Conservation (phyloP, 2,797 vertebrate species). For the Acrocephalus scirpaceus region DNA sequence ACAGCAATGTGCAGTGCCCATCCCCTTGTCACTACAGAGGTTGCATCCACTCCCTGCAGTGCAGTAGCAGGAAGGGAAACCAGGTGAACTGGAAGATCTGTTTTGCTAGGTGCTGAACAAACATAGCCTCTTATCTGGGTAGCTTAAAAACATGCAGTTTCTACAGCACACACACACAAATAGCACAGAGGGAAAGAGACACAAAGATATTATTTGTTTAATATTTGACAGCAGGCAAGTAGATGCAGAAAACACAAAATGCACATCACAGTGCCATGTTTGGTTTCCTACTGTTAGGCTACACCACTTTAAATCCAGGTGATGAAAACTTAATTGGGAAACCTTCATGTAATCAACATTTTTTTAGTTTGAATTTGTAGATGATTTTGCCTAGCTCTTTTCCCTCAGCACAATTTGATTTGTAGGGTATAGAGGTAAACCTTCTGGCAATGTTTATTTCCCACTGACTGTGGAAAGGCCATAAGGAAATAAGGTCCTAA, state of each 20-base stretch:
- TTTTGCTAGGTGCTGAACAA: constrained; percentile 13
- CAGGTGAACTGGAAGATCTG: constrained; percentile 14
- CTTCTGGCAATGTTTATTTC: neutral
- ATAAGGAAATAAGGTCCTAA: neutral
- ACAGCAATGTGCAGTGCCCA: neutral
- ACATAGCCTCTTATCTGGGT: neutral
- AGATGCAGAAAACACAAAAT: neutral
- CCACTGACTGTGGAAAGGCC: neutral
- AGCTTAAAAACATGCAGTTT: constrained; percentile 3
- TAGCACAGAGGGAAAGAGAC: neutral
- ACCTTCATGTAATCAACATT: neutral
- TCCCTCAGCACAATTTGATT: neutral
- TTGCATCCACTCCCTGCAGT: neutral
- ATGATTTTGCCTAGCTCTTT: neutral
- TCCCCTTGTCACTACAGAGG: neutral
- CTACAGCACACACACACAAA: neutral
- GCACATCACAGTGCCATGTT: neutral
- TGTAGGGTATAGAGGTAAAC: neutral
- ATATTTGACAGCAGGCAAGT: neutral
- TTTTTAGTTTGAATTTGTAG: neutral
- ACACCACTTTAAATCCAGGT: neutral
- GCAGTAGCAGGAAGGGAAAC: neutral
- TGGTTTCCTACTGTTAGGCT: neutral
- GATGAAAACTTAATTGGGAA: neutral
- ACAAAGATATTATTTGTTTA: neutral